Conservation (phyloP, 2,113 vertebrate genomes). For the Ptychochromis oligacanthus region DNA sequence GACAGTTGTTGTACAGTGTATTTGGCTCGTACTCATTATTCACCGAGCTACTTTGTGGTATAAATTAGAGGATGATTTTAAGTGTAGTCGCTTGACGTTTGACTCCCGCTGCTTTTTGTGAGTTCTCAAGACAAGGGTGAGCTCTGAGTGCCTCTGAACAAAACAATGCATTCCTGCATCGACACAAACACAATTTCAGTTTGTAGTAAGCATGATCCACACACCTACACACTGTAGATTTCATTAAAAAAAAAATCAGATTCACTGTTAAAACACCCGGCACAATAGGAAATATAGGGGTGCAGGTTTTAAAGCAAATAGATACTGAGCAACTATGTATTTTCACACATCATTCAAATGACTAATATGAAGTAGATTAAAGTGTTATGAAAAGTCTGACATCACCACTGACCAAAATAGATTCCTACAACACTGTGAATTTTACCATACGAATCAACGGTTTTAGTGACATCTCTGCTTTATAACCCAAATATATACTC, state of each 20-base stretch:
- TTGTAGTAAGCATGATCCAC: neutral
- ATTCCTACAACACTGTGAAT: constrained; percentile 73
- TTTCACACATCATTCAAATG: constrained; percentile 17
- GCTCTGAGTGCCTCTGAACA: neutral
- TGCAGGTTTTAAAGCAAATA: neutral
- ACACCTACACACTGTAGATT: neutral
- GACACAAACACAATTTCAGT: neutral
- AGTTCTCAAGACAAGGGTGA: neutral
- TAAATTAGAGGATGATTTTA: constrained; percentile 5
- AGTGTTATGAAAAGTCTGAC: constrained; percentile 11
- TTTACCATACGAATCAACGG: constrained; percentile 14
- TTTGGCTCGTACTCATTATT: constrained; percentile 22
- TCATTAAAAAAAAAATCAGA: neutral
- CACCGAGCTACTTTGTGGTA: constrained; percentile 7
- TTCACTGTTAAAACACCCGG: neutral
- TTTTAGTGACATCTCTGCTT: constrained; percentile 29
- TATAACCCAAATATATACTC: constrained; percentile 46
- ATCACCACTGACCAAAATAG: neutral
- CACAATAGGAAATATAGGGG: neutral
- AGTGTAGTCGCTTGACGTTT: neutral
- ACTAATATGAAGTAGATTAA: constrained; percentile 11
- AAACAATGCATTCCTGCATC: neutral
- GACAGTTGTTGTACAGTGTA: neutral
- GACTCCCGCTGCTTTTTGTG: neutral
- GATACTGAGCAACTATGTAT: constrained; percentile 10